Evolutionary conservation across 2,113 vertebrate species (phyloP), one percentile per base, ranked within the genome.

Genomic region (Myiopsitta monachus): DNA sequence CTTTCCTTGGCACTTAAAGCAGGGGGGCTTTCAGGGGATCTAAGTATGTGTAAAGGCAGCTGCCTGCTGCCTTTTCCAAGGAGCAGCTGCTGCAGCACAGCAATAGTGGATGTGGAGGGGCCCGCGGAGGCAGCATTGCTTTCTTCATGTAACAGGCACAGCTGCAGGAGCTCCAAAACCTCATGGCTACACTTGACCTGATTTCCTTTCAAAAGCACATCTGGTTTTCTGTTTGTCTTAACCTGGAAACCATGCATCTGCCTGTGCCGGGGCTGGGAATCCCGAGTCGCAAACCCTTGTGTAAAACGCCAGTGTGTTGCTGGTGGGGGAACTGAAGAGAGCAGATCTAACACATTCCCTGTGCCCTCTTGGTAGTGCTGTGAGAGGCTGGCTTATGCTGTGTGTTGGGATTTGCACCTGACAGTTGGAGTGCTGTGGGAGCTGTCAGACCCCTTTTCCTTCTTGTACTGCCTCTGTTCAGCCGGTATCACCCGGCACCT

Each of bases 181-280:
- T 76, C 0, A 1, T 92, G 79, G 72, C 59, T 77, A 57, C 62
- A 57, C 87, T 95, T 96, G 93, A 92, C 89, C 91, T 87, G 91
- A 28, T 91, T 96, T 94, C 38, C 77, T 87, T 91, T 83, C 89
- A 88, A 62, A 88, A 88, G 44, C 76, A 77, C 89, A 94, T 92
- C 87, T 95, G 91, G 73, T 87, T 94, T 91, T 94, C 49, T 67
- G 1, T 91, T 73, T 76, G n/a, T 69, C 66, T 80, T 94, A 91
- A 59, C 61, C 86, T 92, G 89, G 83, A 91, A 88, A 13, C 68
- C 24, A 1, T 64, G 43, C 7, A 14, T 88, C 46, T 90, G 70
- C 59, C 18, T 67, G 39, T 1, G 1, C 83, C 1, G 4, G 44
- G 57, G 36, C 51, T 63, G 10, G 74, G 47, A 77, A 47, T 61